Base-by-base conservation (phyloP, 2,113 vertebrate species). In the Oplegnathus fasciatus region DNA sequence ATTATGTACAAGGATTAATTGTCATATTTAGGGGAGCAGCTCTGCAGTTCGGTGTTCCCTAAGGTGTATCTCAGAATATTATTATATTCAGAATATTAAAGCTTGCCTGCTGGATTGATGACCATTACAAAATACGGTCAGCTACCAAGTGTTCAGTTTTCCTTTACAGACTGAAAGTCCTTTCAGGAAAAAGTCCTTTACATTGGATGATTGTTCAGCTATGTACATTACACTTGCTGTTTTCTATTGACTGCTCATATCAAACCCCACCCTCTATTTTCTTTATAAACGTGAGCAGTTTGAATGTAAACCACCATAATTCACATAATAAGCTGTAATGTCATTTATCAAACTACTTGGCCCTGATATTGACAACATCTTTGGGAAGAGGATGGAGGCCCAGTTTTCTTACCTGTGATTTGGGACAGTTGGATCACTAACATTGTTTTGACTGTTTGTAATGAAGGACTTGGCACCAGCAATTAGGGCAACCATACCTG, bases 291-390 rank as follows among this genome's bases (percentile, higher is more conserved):
- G 9, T 87, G 84, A 92, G 90, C 90, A 83, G 90, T 93, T 89
- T 94, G 95, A 94, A 94, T 94, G 93, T 94, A 94, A 91, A 89
- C 89, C 78, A 86, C 81, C 75, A 88, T 30, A 74, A 83, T 69
- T 85, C 83, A 83, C 69, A 84, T 58, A 52, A 52, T 8, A 60
- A 75, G 50, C 61, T 52, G 42, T 28, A 62, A 52, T 52, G 54
- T 80, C 44, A 28, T 73, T 69, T 71, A 64, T 80, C 60, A 75
- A 30, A 85, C 72, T 74, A 40, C 48, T 57, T 44, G 26, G 28
- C 40, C 60, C 65, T 69, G 65, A 78, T 86, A 72, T 72, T 66
- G 69, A 69, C 76, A 34, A 6, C 76, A 20, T 80, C 44, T 61
- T 26, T 55, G 40, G 64, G 67, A 48, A 20, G 74, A 75, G 2